phyloP scores from a whole-genome alignment of 1,140 invertebrate species.

The Yoshiicerus persimilis region DNA sequence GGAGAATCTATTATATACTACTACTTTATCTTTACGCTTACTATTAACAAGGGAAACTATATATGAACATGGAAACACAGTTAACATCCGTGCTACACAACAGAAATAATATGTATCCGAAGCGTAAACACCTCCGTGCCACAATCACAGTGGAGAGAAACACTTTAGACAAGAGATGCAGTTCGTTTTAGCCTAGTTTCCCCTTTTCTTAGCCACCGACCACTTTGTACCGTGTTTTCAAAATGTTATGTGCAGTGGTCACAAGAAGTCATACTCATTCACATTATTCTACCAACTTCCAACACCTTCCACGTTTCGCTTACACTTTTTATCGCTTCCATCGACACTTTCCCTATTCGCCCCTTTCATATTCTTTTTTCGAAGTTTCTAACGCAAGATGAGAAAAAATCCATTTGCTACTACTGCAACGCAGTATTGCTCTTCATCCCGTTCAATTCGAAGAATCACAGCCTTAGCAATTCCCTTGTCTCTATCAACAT shows the following conservation, averaged over 20 bases:
- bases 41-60: background rate
- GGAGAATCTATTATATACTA: no score
- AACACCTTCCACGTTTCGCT: background rate
- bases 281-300: background rate
- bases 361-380: background rate
- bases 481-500: background rate
- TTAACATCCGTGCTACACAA: no score
- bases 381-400: background rate
- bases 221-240: background rate
- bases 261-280: background rate
- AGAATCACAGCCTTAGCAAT: background rate
- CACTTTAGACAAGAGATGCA: no score
- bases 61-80: no score
- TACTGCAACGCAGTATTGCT: background rate
- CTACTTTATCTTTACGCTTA: no score
- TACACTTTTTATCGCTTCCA: background rate
- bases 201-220: background rate
- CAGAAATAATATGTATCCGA: no score
- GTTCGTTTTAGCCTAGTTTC: slow-evolving; percentile 9
- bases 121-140: no score
- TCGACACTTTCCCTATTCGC: slow-evolving; percentile 2
- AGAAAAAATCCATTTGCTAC: slow-evolving; percentile 22
- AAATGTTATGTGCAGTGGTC: background rate
- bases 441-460: background rate
- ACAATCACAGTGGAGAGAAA: no score